Evolutionary conservation across 2,888 invertebrate species (phyloP).

Genomic region (Resseliella maxima): DNA sequence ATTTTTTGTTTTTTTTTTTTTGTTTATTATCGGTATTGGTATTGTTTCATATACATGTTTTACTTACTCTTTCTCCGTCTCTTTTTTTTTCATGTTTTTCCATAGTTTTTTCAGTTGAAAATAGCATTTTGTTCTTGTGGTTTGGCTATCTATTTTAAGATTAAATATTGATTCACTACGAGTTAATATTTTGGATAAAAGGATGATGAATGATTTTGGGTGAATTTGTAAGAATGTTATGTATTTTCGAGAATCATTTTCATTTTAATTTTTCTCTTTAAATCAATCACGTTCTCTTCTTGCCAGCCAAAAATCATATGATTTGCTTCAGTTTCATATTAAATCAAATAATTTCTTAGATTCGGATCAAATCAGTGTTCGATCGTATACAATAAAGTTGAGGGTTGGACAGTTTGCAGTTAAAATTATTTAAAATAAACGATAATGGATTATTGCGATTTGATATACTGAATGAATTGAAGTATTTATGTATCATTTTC

Average conservation of each 20-base stretch:
- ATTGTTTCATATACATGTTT: neutral
- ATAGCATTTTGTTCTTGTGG: neutral
- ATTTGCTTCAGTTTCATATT: too few relatives aligned
- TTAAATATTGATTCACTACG: neutral
- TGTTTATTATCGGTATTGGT: neutral
- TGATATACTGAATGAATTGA: neutral
- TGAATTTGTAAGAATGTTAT: neutral
- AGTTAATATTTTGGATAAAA: neutral
- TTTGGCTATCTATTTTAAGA: neutral
- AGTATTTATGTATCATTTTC: too few relatives aligned
- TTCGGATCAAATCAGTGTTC: too few relatives aligned
- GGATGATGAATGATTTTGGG: neutral
- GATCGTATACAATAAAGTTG: neutral
- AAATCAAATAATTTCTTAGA: too few relatives aligned
- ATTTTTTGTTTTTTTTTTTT: neutral
- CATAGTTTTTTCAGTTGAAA: neutral
- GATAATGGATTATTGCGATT: neutral
- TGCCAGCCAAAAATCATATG: too few relatives aligned
- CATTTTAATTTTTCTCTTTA: too few relatives aligned
- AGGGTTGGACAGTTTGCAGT: too few relatives aligned
- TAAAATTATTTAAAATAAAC: neutral
- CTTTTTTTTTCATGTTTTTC: too few relatives aligned
- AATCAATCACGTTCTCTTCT: too few relatives aligned
- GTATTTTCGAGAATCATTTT: too few relatives aligned
- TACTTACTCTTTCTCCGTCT: neutral